Conservation (phyloP, 2,113 vertebrate genomes). For the Pardalotus punctatus region DNA sequence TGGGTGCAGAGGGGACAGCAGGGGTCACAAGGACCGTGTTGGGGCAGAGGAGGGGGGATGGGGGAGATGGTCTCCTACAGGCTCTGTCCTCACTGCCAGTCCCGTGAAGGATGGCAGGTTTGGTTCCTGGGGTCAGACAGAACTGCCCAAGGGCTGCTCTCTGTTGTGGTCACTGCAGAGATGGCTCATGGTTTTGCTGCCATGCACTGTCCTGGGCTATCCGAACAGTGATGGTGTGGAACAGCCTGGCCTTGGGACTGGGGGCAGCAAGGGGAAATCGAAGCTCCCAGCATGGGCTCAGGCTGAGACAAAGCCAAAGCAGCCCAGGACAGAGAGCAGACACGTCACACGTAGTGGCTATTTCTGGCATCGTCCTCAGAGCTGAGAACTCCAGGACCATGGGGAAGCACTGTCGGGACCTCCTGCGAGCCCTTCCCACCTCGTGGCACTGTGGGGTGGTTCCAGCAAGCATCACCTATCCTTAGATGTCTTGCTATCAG, state of each 20-base stretch:
- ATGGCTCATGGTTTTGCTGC: not conserved
- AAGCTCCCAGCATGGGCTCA: accelerated
- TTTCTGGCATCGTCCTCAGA: not conserved
- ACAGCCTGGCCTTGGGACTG: not conserved
- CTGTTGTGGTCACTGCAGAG: not conserved
- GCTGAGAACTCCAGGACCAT: not conserved
- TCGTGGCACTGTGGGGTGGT: not conserved
- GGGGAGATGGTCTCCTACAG: not conserved
- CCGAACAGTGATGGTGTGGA: accelerated
- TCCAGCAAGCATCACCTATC: not conserved
- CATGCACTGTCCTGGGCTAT: accelerated
- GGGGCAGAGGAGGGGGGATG: accelerated
- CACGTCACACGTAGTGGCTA: accelerated
- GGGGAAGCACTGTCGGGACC: not conserved
- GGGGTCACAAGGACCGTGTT: not conserved
- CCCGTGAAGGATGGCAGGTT: not conserved
- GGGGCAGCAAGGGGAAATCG: not conserved
- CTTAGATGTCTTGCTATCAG: not conserved
- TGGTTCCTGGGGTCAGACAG: not conserved
- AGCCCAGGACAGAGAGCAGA: not conserved
- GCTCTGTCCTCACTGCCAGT: not conserved
- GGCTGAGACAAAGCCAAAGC: not conserved
- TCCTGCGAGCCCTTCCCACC: not conserved
- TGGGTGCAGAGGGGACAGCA: not conserved
- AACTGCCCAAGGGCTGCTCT: not conserved